Percentiles rank a stretch among this genome's conserved stretches.
Evolutionary conservation across 1,140 invertebrate species (phyloP).

Genomic region (Cotesia vestalis): DNA sequence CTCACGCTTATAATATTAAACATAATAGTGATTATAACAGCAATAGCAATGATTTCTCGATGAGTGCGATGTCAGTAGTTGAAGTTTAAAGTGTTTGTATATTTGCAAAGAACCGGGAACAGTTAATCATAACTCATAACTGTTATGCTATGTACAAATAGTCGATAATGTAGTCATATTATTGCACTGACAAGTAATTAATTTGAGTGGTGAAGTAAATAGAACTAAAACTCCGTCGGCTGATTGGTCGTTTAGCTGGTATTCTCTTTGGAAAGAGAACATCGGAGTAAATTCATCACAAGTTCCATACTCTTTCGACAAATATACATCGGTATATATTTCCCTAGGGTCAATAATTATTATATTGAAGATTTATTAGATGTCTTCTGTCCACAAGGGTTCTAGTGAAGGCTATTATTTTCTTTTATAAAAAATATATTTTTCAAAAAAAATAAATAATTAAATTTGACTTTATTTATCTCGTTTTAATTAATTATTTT

Average conservation of each 20-base stretch:
- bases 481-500: too few relatives aligned
- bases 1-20: too few relatives aligned
- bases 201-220: conserved; percentile 52
- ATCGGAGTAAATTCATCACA: too few relatives aligned
- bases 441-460: too few relatives aligned
- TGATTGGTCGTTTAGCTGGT: not conserved
- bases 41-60: too few relatives aligned
- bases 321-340: conserved; percentile 50
- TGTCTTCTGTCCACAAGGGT: not conserved
- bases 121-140: conserved; percentile 8
- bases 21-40: too few relatives aligned
- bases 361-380: not conserved
- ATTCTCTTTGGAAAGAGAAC: conserved; percentile 11
- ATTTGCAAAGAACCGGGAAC: not conserved
- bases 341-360: conserved; percentile 41
- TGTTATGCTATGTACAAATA: not conserved
- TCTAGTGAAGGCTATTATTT: too few relatives aligned
- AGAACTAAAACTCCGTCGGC: conserved; percentile 13
- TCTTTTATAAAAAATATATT: too few relatives aligned
- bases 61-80: too few relatives aligned
- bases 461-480: too few relatives aligned
- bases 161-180: conserved; percentile 30
- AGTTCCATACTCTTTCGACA: conserved; percentile 39
- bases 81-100: too few relatives aligned
- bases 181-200: conserved; percentile 51